These are phyloP conservation scores for Mellilla xanthometata DNA, from an alignment of 2,888 invertebrate genomes.

Conservation along the genomic window DNA sequence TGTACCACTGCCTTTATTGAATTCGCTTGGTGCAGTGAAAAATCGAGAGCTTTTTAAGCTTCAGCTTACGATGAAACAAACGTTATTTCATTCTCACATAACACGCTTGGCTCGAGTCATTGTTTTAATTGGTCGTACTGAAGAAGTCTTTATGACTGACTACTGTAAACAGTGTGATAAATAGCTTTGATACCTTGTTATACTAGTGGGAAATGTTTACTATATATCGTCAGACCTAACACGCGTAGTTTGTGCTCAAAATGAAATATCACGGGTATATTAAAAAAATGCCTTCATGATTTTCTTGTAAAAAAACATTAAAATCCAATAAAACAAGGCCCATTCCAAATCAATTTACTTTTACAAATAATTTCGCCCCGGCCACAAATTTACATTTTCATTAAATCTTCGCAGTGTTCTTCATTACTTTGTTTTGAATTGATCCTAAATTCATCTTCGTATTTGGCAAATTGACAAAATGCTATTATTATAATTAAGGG, in stretches of 20 bases:
- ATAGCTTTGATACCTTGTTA: constrained; percentile 33
- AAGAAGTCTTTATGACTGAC: constrained; percentile 16
- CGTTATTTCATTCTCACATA: constrained; percentile 5
- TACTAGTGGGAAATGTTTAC: constrained; percentile 43
- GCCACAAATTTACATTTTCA: constrained; percentile 36
- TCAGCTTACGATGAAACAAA: constrained; percentile 12
- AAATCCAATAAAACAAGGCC: constrained; percentile 24
- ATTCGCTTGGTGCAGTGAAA: constrained; percentile 60
- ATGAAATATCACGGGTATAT: no score
- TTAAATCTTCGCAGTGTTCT: constrained; percentile 31
- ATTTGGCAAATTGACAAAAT: constrained; percentile 12
- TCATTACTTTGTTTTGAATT: constrained; percentile 26
- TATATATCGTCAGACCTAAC: constrained; percentile 21
- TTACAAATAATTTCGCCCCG: constrained; percentile 29
- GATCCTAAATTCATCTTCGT: not conserved
- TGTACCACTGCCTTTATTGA: constrained; percentile 35
- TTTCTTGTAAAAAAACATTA: constrained; percentile 20
- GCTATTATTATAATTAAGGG: not conserved
- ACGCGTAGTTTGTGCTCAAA: no score
- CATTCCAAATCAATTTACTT: constrained; percentile 33
- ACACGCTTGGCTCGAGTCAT: constrained; percentile 15
- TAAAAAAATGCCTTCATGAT: no score
- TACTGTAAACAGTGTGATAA: constrained; percentile 37
- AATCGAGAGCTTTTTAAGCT: constrained; percentile 49
- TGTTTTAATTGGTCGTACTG: constrained; percentile 25